Conservation (phyloP, 30 jellyfish, hydroid and myxozoan genomes). For the Clytia hemisphaerica region DNA sequence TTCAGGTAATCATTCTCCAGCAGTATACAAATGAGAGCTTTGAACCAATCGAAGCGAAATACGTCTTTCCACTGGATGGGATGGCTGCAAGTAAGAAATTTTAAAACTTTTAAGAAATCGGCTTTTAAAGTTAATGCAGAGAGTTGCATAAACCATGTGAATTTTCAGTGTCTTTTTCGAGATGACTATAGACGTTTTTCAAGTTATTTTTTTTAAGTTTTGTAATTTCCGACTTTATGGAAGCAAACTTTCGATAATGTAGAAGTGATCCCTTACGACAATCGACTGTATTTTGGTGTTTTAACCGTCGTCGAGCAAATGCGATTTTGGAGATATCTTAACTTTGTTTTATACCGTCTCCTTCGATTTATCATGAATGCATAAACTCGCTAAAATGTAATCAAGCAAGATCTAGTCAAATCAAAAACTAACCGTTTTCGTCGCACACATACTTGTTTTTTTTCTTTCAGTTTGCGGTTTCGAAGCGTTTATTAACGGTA, state of each 20-base stretch:
- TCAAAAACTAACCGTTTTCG: too few species aligned
- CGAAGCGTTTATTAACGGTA: constrained; percentile 82
- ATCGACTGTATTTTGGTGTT: too few species aligned
- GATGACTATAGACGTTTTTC: too few species aligned
- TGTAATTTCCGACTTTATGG: too few species aligned
- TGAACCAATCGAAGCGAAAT: constrained; percentile 76
- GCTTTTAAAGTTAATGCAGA: too few species aligned
- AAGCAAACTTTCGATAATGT: too few species aligned
- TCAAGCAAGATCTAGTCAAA: background rate
- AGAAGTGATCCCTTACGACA: too few species aligned
- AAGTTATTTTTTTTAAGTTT: too few species aligned
- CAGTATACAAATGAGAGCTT: constrained; percentile 62
- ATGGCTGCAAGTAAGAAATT: constrained; percentile 69
- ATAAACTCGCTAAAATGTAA: background rate
- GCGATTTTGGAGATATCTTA: background rate
- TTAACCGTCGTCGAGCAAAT: background rate
- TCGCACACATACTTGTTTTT: background rate
- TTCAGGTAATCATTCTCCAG: constrained; percentile 66
- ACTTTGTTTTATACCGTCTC: background rate
- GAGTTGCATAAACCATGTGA: too few species aligned
- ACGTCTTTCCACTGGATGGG: constrained; percentile 70
- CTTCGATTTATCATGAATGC: background rate
- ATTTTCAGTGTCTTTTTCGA: too few species aligned
- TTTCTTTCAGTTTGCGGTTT: constrained; percentile 66
- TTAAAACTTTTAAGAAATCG: too few species aligned